Base-by-base conservation (phyloP, 2,797 vertebrate genomes). In the Staurois parvus region DNA sequence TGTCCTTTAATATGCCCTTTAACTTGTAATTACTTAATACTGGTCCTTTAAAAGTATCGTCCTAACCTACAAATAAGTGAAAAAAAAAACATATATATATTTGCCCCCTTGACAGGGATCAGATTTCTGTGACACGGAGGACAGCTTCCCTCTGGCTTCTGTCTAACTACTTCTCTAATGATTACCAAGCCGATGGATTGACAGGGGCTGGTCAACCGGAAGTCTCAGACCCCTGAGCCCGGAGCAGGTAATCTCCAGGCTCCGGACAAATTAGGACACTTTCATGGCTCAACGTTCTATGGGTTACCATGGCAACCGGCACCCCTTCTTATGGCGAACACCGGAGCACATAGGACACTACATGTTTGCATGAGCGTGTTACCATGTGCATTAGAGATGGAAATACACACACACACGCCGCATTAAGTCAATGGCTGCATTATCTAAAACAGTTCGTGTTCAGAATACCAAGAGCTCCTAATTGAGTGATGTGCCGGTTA, bases 161-260 rank as follows among this genome's bases (percentile, higher is more conserved):
- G 67, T 80, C 78, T 59, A 29, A 37, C 67, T 32, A 26, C 32
- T 17, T 30, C 67, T 72, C 68, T 81, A 81, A 81, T 72, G 79
- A 72, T 26, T 81, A 32, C 34, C 79, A 80, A 29, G 67, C 19
- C 12, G 11, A 48, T n/a, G 26, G 78, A 69, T 30, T 69, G 78
- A 72, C 78, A 37, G 5, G 28, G n/a, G 45, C 78, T 15, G 68
- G 24, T 28, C 34, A 52, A 45, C 79, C 11, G 48, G 68, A 81
- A n/a, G 2, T 21, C 5, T 68, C 67, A 12, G 77, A 79, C 26
- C 29, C 77, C 77, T 68, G 77, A 68, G 77, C 26, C 2, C 6
- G 0, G 45, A 2, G 32, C 3, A 10, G 24, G 24, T 72, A 4
- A 62, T 70, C 56, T n/a, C 4, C 48, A 59, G 9, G 2, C 68